These are phyloP conservation scores for Montipora foliosa DNA, from an alignment of 64 coral and sea anemone species.

Conservation along the genomic window DNA sequence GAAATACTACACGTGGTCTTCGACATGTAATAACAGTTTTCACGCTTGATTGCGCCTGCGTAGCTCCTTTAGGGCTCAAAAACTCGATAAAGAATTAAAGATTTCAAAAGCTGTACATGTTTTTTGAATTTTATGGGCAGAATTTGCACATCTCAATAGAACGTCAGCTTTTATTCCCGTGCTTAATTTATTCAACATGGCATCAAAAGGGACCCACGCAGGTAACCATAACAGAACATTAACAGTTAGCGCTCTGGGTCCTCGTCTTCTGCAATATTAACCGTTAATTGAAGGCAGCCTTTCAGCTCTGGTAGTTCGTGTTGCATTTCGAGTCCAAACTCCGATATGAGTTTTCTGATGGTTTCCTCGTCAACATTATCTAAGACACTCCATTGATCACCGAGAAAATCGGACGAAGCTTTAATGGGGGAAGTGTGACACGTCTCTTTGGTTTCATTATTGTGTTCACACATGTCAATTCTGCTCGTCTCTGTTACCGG, in stretches of 20 bases:
- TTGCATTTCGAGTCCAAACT: slow-evolving; percentile 46
- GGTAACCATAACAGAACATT: background rate
- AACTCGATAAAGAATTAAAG: background rate
- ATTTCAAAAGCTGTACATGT: background rate
- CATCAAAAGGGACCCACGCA: background rate
- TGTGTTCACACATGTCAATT: slow-evolving; percentile 20
- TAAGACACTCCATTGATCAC: slow-evolving; percentile 39
- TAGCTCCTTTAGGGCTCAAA: background rate
- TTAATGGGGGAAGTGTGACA: slow-evolving; percentile 20
- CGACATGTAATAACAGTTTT: slow-evolving; percentile 19
- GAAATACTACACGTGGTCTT: slow-evolving; percentile 16
- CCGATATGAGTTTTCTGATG: slow-evolving; percentile 37
- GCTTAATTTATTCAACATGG: background rate
- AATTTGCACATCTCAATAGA: background rate
- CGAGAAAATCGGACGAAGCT: background rate
- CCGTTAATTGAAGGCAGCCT: slow-evolving; percentile 19
- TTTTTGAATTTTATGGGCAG: slow-evolving; percentile 10
- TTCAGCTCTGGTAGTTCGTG: slow-evolving; percentile 61
- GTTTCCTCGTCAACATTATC: slow-evolving; percentile 52
- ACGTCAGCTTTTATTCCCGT: background rate
- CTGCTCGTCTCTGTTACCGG: background rate
- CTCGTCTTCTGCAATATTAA: slow-evolving; percentile 24
- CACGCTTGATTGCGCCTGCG: slow-evolving; percentile 12
- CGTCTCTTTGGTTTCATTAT: background rate
- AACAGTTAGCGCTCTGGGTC: slow-evolving; percentile 8